These are phyloP conservation scores for Melieria omissa DNA, from an alignment of 2,888 invertebrate species.

Conservation along the genomic window DNA sequence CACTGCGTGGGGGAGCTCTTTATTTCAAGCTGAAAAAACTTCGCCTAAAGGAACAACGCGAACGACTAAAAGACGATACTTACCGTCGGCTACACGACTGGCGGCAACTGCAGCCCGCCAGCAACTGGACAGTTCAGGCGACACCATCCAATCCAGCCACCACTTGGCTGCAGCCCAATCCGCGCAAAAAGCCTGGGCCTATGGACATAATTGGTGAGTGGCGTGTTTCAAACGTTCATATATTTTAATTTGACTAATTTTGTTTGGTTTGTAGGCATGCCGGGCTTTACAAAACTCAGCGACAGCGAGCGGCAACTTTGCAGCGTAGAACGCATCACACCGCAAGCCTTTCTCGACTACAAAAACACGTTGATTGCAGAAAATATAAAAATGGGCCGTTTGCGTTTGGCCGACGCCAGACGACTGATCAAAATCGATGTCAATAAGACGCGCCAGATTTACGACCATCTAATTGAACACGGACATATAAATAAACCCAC, in stretches of 20 bases:
- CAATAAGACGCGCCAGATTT: constrained; percentile 89
- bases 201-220: constrained; percentile 60
- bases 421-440: constrained; percentile 91
- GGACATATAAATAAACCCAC: constrained; percentile 76
- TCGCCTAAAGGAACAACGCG: constrained; percentile 55
- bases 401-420: constrained; percentile 85
- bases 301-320: constrained; percentile 81
- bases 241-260: neutral
- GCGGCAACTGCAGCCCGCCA: constrained; percentile 56
- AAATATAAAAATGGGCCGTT: constrained; percentile 78
- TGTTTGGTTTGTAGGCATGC: constrained; percentile 73
- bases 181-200: constrained; percentile 62
- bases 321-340: constrained; percentile 78
- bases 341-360: constrained; percentile 82
- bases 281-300: constrained; percentile 80
- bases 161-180: constrained; percentile 24
- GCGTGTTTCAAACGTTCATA: neutral
- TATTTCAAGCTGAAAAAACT: constrained; percentile 75
- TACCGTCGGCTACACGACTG: constrained; percentile 48
- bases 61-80: constrained; percentile 58
- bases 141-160: constrained; percentile 47
- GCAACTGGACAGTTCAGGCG: constrained; percentile 18
- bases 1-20: constrained; percentile 72
- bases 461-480: constrained; percentile 79
- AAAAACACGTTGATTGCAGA: constrained; percentile 80